Percentiles rank a stretch among this genome's conserved stretches.
Evolutionary conservation across 2,888 invertebrate genomes (phyloP).

Genomic region (Agrochola litura): DNA sequence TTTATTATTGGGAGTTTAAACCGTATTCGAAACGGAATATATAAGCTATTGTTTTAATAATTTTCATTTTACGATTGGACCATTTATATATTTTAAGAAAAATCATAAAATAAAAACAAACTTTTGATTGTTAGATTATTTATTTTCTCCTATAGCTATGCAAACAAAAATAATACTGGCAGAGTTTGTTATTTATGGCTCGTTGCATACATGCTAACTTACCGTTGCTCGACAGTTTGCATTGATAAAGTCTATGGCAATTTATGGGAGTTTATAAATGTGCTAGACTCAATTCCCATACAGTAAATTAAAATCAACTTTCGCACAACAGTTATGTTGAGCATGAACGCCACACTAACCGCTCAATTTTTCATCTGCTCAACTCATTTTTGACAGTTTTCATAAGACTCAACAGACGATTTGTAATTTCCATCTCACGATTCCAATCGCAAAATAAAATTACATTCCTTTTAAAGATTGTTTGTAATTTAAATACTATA

Average conservation of each 20-base stretch:
- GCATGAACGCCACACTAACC: background rate
- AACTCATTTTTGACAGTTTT: slow-evolving; percentile 4
- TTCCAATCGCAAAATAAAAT: slow-evolving; percentile 59
- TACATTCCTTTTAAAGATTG: slow-evolving; percentile 42
- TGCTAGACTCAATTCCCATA: too few relatives aligned
- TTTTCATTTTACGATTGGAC: slow-evolving; percentile 62
- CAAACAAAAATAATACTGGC: slow-evolving; percentile 53
- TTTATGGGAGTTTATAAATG: too few relatives aligned
- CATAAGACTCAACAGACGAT: background rate
- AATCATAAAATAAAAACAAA: slow-evolving; percentile 13
- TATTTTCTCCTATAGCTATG: slow-evolving; percentile 13
- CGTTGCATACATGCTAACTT: background rate
- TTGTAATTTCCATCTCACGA: slow-evolving; percentile 23
- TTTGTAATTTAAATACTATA: slow-evolving; percentile 59
- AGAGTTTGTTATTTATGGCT: background rate
- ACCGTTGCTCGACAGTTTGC: background rate
- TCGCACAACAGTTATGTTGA: background rate
- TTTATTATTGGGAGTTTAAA: slow-evolving; percentile 39
- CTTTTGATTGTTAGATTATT: slow-evolving; percentile 18
- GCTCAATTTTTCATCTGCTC: slow-evolving; percentile 24
- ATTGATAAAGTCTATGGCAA: background rate
- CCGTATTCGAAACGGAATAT: slow-evolving; percentile 47
- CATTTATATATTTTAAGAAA: slow-evolving; percentile 18
- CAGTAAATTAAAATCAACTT: background rate
- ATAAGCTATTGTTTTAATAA: slow-evolving; percentile 24